Conservation (phyloP, 1,140 invertebrate genomes). For the Colletes latitarsis region DNA sequence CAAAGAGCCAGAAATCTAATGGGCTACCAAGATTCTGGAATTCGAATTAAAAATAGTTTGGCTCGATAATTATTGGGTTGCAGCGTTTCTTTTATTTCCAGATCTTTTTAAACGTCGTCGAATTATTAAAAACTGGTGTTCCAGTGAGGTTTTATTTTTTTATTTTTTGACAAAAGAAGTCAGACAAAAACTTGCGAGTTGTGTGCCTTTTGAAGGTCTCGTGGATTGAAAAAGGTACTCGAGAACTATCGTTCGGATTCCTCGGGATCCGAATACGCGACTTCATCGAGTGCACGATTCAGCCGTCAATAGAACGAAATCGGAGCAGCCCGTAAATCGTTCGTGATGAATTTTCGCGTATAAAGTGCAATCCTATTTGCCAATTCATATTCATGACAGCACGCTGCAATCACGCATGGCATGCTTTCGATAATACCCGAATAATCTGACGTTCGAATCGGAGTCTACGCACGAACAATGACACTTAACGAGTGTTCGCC, state of each 20-base stretch:
- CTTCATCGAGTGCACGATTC: slow-evolving; percentile 15
- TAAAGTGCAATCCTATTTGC: slow-evolving; percentile 43
- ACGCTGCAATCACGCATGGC: slow-evolving; percentile 16
- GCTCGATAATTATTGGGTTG: too few species aligned
- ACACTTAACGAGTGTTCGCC: slow-evolving; percentile 29
- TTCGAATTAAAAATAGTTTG: too few species aligned
- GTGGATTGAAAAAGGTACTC: not conserved
- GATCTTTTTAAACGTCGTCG: too few species aligned
- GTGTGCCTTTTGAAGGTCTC: not conserved
- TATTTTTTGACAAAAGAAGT: not conserved
- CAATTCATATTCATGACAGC: slow-evolving; percentile 39
- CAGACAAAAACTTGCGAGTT: not conserved
- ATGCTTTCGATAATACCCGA: slow-evolving; percentile 41
- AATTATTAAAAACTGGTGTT: too few species aligned
- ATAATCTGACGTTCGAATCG: slow-evolving; percentile 40
- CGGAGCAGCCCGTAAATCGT: slow-evolving; percentile 27
- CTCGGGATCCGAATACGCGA: not conserved
- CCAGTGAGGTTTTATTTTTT: too few species aligned
- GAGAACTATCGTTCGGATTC: not conserved
- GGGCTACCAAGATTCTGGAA: too few species aligned
- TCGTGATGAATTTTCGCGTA: slow-evolving; percentile 23
- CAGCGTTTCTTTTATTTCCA: too few species aligned
- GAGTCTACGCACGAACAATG: slow-evolving; percentile 27
- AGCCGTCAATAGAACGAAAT: not conserved
- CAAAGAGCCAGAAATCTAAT: too few species aligned